These are phyloP conservation scores for Trichonephila clavata DNA, from an alignment of 1,140 invertebrate species.

Conservation along the genomic window DNA sequence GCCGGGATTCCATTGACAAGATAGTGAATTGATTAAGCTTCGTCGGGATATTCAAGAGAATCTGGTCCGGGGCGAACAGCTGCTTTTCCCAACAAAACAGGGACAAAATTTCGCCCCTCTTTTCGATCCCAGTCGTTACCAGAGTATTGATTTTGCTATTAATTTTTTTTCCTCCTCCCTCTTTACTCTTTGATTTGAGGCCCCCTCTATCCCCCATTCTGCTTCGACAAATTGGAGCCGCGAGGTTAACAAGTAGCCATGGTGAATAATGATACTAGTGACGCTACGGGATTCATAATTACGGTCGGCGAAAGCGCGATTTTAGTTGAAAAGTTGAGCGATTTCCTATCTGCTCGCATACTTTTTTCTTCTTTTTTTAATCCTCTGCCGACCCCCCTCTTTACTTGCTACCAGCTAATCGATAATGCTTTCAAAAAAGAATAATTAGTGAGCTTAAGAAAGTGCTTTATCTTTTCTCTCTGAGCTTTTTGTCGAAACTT, in stretches of 20 bases:
- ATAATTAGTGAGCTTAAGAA: slow-evolving; percentile 76
- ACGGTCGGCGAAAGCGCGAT: slow-evolving; percentile 69
- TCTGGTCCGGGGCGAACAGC: slow-evolving; percentile 27
- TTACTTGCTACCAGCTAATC: slow-evolving; percentile 37
- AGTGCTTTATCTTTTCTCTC: slow-evolving; percentile 68
- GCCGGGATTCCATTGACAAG: slow-evolving; percentile 64
- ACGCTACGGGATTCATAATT: slow-evolving; percentile 75
- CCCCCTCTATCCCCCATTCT: slow-evolving; percentile 9
- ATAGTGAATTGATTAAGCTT: slow-evolving; percentile 75
- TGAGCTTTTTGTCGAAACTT: slow-evolving; percentile 73
- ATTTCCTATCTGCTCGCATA: slow-evolving; percentile 68
- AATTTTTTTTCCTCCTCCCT: slow-evolving; percentile 61
- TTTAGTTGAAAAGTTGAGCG: slow-evolving; percentile 77
- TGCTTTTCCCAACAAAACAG: slow-evolving; percentile 65
- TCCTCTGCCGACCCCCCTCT: neutral
- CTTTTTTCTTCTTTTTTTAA: slow-evolving; percentile 4
- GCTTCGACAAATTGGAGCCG: slow-evolving; percentile 76
- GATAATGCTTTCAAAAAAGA: slow-evolving; percentile 76
- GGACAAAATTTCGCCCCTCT: slow-evolving; percentile 40
- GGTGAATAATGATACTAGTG: slow-evolving; percentile 74
- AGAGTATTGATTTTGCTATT: slow-evolving; percentile 75
- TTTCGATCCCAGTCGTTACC: slow-evolving; percentile 64
- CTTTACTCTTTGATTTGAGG: slow-evolving; percentile 29
- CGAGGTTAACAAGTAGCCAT: slow-evolving; percentile 75
- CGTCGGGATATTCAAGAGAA: slow-evolving; percentile 16